Percentiles rank a stretch among this genome's conserved stretches.
phyloP scores from a whole-genome alignment of 2,797 vertebrate genomes.

The Rachycentron canadum region DNA sequence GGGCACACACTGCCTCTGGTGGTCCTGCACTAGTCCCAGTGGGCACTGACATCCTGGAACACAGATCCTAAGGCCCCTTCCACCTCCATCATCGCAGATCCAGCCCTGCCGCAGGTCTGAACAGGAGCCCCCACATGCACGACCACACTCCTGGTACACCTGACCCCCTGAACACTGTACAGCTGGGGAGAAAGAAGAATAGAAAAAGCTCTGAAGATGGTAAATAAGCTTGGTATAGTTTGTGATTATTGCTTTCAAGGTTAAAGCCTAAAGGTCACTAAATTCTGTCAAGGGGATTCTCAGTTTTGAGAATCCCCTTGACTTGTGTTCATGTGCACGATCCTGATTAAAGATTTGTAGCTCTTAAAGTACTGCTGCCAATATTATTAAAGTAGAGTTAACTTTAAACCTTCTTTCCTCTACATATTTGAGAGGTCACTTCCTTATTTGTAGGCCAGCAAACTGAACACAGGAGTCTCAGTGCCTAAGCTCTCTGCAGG shows the following conservation, averaged over 20 bases:
- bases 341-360: not conserved
- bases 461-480: not conserved
- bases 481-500: not conserved
- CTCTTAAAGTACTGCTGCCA: not conserved
- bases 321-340: not conserved
- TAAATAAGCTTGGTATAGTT: not conserved
- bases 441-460: not conserved
- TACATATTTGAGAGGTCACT: not conserved
- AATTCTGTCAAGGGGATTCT: not conserved
- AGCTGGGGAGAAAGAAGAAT: slow-evolving; percentile 70
- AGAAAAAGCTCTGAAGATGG: not conserved
- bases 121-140: slow-evolving; percentile 84
- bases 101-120: slow-evolving; percentile 76
- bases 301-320: too few relatives aligned
- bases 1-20: slow-evolving; percentile 88
- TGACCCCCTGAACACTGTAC: slow-evolving; percentile 87
- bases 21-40: slow-evolving; percentile 84
- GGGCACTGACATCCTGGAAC: slow-evolving; percentile 92
- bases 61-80: slow-evolving; percentile 73
- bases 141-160: slow-evolving; percentile 89
- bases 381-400: not conserved
- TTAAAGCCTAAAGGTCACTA: not conserved
- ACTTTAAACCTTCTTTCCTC: not conserved
- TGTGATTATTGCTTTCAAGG: not conserved
- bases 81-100: slow-evolving; percentile 71